A percentile compares a stretch with the other conserved stretches of the same genome.
These are phyloP conservation scores for Chanos chanos DNA, from an alignment of 2,797 vertebrate genomes.

Conservation along the genomic window DNA sequence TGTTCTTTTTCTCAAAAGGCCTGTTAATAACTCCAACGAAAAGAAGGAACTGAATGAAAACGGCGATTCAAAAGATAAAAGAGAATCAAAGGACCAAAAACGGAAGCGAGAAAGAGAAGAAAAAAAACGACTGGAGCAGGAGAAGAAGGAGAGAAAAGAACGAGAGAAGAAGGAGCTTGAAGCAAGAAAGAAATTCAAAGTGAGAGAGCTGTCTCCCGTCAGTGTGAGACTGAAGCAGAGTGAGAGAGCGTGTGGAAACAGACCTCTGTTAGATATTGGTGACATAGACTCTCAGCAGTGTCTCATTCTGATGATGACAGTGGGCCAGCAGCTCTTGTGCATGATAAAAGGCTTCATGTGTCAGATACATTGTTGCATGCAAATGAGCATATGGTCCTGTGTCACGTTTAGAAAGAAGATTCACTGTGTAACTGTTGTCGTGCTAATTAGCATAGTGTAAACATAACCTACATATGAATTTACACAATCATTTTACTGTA, in stretches of 20 bases:
- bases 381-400: too few species aligned
- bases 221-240: neutral
- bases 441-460: too few species aligned
- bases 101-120: conserved; percentile 63
- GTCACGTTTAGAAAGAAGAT: too few species aligned
- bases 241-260: conserved; percentile 2
- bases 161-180: conserved; percentile 73
- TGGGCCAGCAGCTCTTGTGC: too few species aligned
- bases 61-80: neutral
- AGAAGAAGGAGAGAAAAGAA: conserved; percentile 72
- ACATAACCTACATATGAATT: too few species aligned
- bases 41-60: neutral
- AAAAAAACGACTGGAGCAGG: conserved; percentile 66
- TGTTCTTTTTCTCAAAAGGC: neutral
- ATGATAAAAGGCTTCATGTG: neutral
- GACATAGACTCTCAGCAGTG: too few species aligned
- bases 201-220: too few species aligned
- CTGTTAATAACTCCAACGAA: neutral
- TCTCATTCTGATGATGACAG: too few species aligned
- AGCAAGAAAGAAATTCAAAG: too few species aligned
- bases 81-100: conserved; percentile 47
- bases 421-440: too few species aligned
- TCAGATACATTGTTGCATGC: neutral
- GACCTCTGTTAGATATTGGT: too few species aligned
- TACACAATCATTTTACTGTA: too few species aligned